Evolutionary conservation across 2,113 vertebrate genomes (phyloP).

Genomic region (Cisticola juncidis): DNA sequence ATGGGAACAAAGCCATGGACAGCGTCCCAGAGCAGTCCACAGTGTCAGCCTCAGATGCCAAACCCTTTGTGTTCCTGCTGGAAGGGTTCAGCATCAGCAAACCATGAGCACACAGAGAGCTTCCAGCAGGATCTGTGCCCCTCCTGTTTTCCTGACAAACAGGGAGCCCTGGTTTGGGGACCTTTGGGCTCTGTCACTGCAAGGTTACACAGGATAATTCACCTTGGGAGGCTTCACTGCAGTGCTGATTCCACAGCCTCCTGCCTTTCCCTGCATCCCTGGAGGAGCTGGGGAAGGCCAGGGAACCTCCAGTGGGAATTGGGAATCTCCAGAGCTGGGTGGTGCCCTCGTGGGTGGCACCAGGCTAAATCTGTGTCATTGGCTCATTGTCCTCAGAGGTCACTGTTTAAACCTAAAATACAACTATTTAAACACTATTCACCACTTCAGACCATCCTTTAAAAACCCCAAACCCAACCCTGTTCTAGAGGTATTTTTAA

Average conservation of each 20-base stretch:
- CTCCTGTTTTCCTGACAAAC: neutral
- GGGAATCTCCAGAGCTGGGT: neutral
- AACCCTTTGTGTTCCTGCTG: neutral
- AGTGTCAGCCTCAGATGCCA: neutral
- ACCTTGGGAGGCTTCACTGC: accelerated
- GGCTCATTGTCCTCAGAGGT: neutral
- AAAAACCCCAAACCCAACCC: neutral
- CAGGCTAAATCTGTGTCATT: accelerated
- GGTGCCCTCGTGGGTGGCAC: accelerated
- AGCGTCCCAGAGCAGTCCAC: accelerated
- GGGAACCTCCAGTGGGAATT: accelerated
- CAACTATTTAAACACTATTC: neutral
- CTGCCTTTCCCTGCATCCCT: neutral
- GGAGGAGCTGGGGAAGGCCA: neutral
- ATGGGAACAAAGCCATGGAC: accelerated
- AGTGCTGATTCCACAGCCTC: neutral
- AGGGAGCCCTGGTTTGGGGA: neutral
- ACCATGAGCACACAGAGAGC: neutral
- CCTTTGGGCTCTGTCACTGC: neutral
- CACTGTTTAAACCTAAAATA: neutral
- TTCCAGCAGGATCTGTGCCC: neutral
- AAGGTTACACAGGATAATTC: accelerated
- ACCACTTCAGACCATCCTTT: neutral
- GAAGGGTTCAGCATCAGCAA: neutral
- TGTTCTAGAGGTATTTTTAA: neutral